Evolutionary conservation across 30 jellyfish, hydroid and myxozoan genomes (phyloP).

Genomic region (Hydractinia echinata): DNA sequence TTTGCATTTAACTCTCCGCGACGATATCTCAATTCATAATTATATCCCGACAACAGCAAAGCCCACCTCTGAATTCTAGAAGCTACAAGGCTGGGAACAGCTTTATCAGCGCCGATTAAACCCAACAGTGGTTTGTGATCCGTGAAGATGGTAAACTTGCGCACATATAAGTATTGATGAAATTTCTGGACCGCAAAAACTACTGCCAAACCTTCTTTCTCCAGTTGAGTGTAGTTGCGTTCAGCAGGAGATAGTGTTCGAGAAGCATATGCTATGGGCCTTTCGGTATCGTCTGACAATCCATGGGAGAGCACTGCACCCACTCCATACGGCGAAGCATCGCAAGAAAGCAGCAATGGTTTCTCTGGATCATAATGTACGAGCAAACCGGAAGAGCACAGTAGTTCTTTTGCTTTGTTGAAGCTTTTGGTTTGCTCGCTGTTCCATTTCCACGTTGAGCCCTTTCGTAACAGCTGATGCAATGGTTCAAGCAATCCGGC

Average conservation of each 20-base stretch:
- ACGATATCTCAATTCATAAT: background rate
- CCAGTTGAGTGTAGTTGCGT: constrained; percentile 33
- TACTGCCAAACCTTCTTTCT: constrained; percentile 7
- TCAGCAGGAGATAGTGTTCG: constrained; percentile 34
- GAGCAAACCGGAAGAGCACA: background rate
- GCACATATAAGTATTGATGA: constrained; percentile 6
- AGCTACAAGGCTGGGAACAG: background rate
- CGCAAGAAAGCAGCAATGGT: constrained; percentile 36
- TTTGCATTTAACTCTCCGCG: background rate
- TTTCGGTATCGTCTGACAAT: constrained; percentile 1
- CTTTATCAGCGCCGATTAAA: background rate
- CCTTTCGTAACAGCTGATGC: background rate
- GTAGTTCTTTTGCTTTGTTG: constrained; percentile 13
- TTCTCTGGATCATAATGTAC: constrained; percentile 35
- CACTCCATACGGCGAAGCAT: constrained; percentile 40
- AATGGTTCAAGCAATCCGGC: constrained; percentile 11
- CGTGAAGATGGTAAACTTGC: constrained; percentile 24
- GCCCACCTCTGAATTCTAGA: constrained; percentile 28
- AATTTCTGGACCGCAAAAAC: background rate
- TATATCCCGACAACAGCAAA: background rate
- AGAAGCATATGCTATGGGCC: constrained; percentile 32
- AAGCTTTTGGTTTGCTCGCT: constrained; percentile 4
- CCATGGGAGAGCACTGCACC: constrained; percentile 46
- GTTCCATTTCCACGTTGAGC: background rate
- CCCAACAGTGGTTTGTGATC: constrained; percentile 30